A percentile compares a stretch with the other conserved stretches of the same genome.
phyloP scores from a whole-genome alignment of 2,113 vertebrate species.

The Ahaetulla prasina region DNA sequence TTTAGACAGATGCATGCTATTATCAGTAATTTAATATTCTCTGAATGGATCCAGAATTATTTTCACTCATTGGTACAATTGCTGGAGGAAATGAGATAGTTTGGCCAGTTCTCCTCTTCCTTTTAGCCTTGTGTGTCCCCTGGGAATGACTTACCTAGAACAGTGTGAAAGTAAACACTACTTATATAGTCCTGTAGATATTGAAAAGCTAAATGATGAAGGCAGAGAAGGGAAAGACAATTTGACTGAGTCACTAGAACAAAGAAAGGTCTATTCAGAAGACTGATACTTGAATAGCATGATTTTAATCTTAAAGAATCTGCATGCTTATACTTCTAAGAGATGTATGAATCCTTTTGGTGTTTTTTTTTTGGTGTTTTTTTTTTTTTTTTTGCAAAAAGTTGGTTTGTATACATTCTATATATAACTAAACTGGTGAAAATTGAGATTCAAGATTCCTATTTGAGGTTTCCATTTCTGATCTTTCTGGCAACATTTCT shows the following conservation, averaged over 20 bases:
- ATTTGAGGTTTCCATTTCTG: conserved; percentile 13
- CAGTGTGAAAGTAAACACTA: neutral
- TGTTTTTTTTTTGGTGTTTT: too few species aligned
- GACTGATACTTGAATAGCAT: conserved; percentile 7
- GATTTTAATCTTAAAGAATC: conserved; percentile 4
- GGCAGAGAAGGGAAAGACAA: neutral
- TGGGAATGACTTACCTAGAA: neutral
- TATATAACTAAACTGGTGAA: neutral
- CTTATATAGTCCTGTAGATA: neutral
- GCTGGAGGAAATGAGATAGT: neutral
- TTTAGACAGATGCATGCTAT: neutral
- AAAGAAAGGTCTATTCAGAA: neutral
- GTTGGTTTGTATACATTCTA: conserved; percentile 8
- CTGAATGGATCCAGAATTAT: neutral
- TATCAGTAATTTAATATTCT: neutral
- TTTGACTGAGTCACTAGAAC: neutral
- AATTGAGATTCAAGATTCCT: conserved; percentile 20
- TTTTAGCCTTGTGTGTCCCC: neutral
- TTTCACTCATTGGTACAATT: too few species aligned
- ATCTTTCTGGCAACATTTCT: conserved; percentile 22
- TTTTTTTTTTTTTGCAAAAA: neutral
- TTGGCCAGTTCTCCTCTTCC: neutral
- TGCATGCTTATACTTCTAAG: neutral
- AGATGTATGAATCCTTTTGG: neutral
- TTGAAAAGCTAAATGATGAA: neutral